Percentiles rank a stretch among this genome's conserved stretches.
Evolutionary conservation across 2,113 vertebrate species (phyloP).

Genomic region (Cyanoliseus patagonus): DNA sequence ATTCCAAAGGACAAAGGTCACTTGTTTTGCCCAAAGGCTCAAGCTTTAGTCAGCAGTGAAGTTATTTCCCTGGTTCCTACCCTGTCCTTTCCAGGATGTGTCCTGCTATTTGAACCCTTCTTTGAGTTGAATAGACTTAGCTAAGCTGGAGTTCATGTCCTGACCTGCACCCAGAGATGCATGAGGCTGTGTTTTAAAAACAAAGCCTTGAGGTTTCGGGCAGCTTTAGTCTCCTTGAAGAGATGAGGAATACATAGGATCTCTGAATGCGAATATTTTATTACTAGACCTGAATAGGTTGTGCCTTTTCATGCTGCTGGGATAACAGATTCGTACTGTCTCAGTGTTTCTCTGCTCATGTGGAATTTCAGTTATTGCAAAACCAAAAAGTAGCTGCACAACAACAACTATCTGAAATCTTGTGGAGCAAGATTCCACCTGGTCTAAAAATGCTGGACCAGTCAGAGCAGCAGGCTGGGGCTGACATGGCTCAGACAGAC

Average conservation of each 20-base stretch:
- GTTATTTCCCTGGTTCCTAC: slow-evolving; percentile 18
- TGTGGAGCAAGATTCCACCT: background rate
- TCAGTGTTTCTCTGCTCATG: background rate
- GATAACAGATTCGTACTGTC: background rate
- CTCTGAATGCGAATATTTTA: background rate
- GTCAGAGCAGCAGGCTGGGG: background rate
- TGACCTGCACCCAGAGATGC: background rate
- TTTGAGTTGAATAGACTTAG: background rate
- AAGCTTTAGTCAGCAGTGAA: background rate
- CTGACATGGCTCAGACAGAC: background rate
- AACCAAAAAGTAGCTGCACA: background rate
- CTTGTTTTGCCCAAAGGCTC: slow-evolving; percentile 25
- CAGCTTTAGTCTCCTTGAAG: background rate
- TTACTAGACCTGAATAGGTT: background rate
- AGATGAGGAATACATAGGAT: background rate
- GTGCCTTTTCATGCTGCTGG: background rate
- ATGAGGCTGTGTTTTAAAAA: background rate
- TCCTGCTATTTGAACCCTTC: slow-evolving; percentile 8
- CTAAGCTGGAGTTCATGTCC: background rate
- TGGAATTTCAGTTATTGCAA: background rate
- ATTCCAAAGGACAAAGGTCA: slow-evolving; percentile 3
- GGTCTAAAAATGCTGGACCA: background rate
- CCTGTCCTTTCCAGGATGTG: slow-evolving; percentile 15
- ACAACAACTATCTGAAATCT: background rate
- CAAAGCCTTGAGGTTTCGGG: background rate